Conservation (phyloP, 2,113 vertebrate genomes). For the Alces alces region DNA sequence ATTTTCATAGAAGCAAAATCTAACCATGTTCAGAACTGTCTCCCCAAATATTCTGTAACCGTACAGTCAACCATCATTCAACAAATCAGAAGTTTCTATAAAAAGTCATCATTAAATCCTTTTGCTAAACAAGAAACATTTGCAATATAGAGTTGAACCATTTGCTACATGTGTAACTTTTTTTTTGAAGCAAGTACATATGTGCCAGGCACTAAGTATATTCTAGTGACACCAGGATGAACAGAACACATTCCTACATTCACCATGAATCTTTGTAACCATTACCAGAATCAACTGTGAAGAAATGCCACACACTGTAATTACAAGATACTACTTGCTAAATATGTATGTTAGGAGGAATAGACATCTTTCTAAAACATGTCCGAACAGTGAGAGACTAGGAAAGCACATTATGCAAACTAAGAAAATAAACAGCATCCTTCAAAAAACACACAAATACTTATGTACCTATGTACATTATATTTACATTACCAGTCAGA, state of each 20-base stretch:
- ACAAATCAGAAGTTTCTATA: not conserved
- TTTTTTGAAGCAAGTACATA: not conserved
- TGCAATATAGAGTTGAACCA: not conserved
- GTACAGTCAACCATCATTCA: not conserved
- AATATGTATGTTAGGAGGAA: not conserved
- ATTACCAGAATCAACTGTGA: not conserved
- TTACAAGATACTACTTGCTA: not conserved
- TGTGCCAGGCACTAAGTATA: conserved; percentile 6
- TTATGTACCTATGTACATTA: not conserved
- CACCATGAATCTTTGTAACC: not conserved
- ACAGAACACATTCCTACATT: not conserved
- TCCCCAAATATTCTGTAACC: not conserved
- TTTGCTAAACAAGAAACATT: not conserved
- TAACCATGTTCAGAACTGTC: not conserved
- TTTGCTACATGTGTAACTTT: not conserved
- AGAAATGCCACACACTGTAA: not conserved
- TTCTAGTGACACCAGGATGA: not conserved
- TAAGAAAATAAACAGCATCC: not conserved
- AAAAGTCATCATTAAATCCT: not conserved
- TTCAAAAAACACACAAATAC: not conserved
- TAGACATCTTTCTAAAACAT: not conserved
- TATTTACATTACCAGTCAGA: not conserved
- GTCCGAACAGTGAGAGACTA: not conserved
- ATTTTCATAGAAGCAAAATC: not conserved
- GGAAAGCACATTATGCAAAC: not conserved